Evolutionary conservation across 2,113 vertebrate species (phyloP), one percentile per base, ranked within the genome.

Genomic region (Neotoma lepida): DNA sequence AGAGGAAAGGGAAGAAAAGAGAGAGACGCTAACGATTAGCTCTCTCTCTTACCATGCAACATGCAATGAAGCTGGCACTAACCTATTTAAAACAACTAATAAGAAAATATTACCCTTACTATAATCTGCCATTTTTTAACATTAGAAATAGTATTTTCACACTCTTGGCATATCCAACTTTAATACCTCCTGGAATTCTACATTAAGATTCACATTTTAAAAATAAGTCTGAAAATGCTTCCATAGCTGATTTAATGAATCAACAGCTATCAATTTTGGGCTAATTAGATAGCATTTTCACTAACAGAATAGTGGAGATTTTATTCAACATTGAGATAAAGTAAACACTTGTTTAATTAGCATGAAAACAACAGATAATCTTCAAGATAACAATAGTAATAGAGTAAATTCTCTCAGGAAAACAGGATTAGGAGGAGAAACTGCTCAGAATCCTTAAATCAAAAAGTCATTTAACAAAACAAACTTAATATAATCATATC

Each of bases 1-100:
- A 98, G 98, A 98, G 98, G 98, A 98, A 98, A 98, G 98, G 98
- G 97, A 98, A 98, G 98, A 98, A 98, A 99, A 98, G 98, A 99
- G 98, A 98, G 98, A 99, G 98, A 99, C 99, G 99, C 98, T 98
- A 98, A 97, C 98, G 98, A 99, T 99, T 99, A 99, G 98, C 99
- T 98, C 98, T 98, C 97, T 98, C 98, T 99, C 98, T 98, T 96
- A 97, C 98, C 99, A 99, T 99, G 99, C 99, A 99, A 98, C 99
- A 99, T 99, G 99, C 99, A 98, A 97, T 98, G 98, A 98, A 98
- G 98, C 97, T 98, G 98, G 94, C 97, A 98, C 98, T 98, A 97
- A 95, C 98, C 98, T 98, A 97, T 95, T 98, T 97, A 97, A 94
- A 97, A 96, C 88, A 97, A 96, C 98, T 97, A 95, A 85, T 97